Evolutionary conservation across 35 echinoderm and acorn worm genomes (phyloP).

Genomic region (Anneissia japonica): DNA sequence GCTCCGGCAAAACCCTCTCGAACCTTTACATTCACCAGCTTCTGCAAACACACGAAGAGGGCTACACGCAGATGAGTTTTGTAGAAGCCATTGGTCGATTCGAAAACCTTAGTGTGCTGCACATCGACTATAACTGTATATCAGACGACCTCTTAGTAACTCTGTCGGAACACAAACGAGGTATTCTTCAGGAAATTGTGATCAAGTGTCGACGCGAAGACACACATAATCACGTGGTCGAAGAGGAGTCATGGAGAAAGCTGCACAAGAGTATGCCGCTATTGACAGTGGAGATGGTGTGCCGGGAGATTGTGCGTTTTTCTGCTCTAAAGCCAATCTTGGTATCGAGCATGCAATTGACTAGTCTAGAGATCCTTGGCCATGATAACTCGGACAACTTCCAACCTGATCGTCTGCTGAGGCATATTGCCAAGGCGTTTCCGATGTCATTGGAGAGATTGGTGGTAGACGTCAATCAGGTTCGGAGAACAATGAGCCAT

Average conservation of each 20-base stretch:
- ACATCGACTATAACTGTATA: background rate
- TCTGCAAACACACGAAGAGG: constrained; percentile 19
- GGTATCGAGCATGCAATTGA: background rate
- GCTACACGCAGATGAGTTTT: background rate
- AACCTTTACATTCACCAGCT: constrained; percentile 57
- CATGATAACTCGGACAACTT: background rate
- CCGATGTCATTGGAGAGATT: background rate
- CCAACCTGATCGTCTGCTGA: background rate
- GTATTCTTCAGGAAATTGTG: background rate
- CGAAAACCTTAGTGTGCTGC: background rate
- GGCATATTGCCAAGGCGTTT: background rate
- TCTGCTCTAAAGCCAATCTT: background rate
- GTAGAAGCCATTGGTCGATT: background rate
- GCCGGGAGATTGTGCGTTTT: background rate
- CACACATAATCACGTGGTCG: background rate
- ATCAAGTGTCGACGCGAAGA: background rate
- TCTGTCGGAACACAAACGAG: background rate
- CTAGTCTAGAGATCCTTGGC: background rate
- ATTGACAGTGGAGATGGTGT: background rate
- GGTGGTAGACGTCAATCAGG: background rate
- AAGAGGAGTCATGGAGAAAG: background rate
- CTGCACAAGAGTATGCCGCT: background rate
- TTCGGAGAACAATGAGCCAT: background rate
- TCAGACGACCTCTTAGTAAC: background rate
- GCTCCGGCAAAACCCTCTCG: constrained; percentile 21